Conservation (phyloP, 2,888 invertebrate species). For the Trissolcus japonicus region DNA sequence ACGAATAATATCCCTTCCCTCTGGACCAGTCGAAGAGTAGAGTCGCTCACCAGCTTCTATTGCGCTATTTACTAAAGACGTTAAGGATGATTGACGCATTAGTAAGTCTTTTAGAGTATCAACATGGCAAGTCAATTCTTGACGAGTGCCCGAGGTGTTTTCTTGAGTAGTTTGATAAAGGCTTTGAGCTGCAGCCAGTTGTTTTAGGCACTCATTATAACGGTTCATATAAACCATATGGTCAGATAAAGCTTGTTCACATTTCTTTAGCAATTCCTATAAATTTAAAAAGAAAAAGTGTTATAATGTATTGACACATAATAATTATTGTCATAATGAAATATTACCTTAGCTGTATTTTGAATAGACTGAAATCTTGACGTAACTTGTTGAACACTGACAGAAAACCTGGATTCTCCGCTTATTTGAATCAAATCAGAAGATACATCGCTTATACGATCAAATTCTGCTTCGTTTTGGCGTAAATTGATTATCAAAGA, state of each 20-base stretch:
- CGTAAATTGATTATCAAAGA: slow-evolving; percentile 86
- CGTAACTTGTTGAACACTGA: slow-evolving; percentile 91
- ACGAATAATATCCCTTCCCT: slow-evolving; percentile 90
- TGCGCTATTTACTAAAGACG: slow-evolving; percentile 87
- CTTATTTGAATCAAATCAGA: slow-evolving; percentile 90
- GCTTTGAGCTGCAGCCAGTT: slow-evolving; percentile 86
- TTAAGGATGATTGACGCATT: slow-evolving; percentile 85
- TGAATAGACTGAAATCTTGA: slow-evolving; percentile 94
- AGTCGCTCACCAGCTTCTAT: slow-evolving; percentile 92
- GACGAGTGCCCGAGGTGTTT: slow-evolving; percentile 79
- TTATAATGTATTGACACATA: no score
- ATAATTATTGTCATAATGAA: background rate
- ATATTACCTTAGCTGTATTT: slow-evolving; percentile 84
- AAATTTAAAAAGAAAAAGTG: background rate
- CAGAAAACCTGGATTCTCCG: slow-evolving; percentile 90
- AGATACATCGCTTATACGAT: slow-evolving; percentile 90
- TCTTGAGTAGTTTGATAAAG: slow-evolving; percentile 84
- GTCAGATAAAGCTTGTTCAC: slow-evolving; percentile 90
- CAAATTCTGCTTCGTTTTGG: slow-evolving; percentile 91
- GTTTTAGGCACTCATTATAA: slow-evolving; percentile 89
- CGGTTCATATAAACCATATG: slow-evolving; percentile 88
- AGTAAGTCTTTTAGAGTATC: slow-evolving; percentile 85
- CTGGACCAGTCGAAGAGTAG: slow-evolving; percentile 89
- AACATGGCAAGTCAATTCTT: slow-evolving; percentile 83
- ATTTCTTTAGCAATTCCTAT: slow-evolving; percentile 91